Percentiles rank a stretch among this genome's conserved stretches.
Conservation (phyloP, 2,113 vertebrate species). For the Rattus rattus region DNA sequence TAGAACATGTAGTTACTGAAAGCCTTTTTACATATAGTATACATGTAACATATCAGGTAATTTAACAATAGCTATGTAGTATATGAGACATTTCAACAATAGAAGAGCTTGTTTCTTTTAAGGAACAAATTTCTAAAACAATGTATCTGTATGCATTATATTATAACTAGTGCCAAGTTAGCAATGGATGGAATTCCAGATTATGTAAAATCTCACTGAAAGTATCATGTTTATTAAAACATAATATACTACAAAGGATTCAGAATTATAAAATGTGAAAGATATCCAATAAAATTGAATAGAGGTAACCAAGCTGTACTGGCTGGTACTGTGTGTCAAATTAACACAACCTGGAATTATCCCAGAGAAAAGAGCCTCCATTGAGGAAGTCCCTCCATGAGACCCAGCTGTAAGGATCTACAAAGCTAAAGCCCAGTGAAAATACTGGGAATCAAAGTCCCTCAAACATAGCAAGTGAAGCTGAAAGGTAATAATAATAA, state of each 20-base stretch:
- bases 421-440: background rate
- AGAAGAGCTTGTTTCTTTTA: background rate
- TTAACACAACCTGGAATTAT: too few relatives aligned
- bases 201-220: background rate
- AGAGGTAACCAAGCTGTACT: background rate
- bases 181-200: background rate
- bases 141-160: background rate
- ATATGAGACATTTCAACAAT: background rate
- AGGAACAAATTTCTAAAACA: background rate
- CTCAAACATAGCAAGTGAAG: background rate
- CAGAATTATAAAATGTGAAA: background rate
- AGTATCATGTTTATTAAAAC: conserved; percentile 36
- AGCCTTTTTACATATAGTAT: background rate
- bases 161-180: background rate
- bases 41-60: background rate
- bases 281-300: conserved; percentile 6
- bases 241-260: background rate
- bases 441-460: too few relatives aligned
- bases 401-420: background rate
- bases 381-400: too few relatives aligned
- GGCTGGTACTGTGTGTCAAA: background rate
- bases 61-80: background rate
- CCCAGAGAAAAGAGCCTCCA: too few relatives aligned
- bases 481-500: background rate
- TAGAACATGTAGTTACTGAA: background rate